These are phyloP conservation scores for Athene cunicularia DNA, from an alignment of 2,113 vertebrate species.

Conservation along the genomic window DNA sequence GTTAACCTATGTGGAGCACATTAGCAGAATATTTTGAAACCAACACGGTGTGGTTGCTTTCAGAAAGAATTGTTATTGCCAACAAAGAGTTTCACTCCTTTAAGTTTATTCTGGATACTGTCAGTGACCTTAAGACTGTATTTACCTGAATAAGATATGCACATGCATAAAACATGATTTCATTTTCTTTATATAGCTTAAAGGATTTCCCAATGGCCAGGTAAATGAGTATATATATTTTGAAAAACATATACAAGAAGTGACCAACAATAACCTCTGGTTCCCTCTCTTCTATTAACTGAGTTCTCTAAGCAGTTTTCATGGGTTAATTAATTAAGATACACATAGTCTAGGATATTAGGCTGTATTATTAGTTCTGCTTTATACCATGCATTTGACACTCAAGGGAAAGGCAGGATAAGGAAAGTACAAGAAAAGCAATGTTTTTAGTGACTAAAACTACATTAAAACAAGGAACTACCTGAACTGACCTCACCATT, in stretches of 20 bases:
- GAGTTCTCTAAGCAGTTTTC: background rate
- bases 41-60: background rate
- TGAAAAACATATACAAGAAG: background rate
- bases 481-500: background rate
- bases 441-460: background rate
- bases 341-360: background rate
- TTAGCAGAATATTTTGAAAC: slow-evolving; percentile 3
- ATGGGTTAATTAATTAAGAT: background rate
- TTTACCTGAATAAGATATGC: background rate
- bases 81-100: background rate
- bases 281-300: background rate
- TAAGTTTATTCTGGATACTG: background rate
- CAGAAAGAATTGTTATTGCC: background rate
- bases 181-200: background rate
- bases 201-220: background rate
- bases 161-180: slow-evolving; percentile 11
- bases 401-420: background rate
- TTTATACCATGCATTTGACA: background rate
- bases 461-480: background rate
- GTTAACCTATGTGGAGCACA: background rate
- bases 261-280: background rate
- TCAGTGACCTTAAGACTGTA: background rate
- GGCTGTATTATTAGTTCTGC: background rate
- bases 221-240: background rate
- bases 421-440: background rate